Evolutionary conservation across 2,888 invertebrate species (phyloP).

Genomic region (Pachliopta kotzebuea): DNA sequence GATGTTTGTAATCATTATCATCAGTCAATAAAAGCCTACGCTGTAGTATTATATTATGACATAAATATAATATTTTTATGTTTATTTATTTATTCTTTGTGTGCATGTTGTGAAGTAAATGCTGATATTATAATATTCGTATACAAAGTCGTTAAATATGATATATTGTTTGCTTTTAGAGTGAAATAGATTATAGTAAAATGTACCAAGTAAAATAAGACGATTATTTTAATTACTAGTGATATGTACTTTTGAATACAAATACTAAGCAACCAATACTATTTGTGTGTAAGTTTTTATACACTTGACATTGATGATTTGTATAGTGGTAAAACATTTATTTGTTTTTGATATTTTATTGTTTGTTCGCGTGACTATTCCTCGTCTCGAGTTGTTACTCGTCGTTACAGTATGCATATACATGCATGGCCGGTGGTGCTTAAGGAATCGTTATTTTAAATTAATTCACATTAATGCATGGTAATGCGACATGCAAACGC

Average conservation of each 20-base stretch:
- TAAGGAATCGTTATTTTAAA: conserved; percentile 2
- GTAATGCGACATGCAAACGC: neutral
- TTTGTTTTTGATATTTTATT: conserved; percentile 13
- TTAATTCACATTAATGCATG: conserved; percentile 1
- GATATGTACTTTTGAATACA: too few relatives aligned
- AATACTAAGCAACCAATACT: too few relatives aligned
- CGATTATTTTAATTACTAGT: too few relatives aligned
- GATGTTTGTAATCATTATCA: neutral
- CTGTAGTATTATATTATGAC: too few relatives aligned
- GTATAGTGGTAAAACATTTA: conserved; percentile 1
- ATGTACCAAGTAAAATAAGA: too few relatives aligned
- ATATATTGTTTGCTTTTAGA: too few relatives aligned
- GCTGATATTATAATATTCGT: too few relatives aligned
- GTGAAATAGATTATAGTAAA: too few relatives aligned
- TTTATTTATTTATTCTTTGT: too few relatives aligned
- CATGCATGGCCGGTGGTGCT: conserved; percentile 1
- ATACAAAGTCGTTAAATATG: too few relatives aligned
- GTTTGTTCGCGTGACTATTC: conserved; percentile 13
- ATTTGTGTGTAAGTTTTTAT: neutral
- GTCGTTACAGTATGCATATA: neutral
- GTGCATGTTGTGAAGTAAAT: too few relatives aligned
- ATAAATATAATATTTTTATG: neutral
- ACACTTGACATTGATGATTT: neutral
- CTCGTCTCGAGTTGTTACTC: conserved; percentile 2
- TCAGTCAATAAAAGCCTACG: too few relatives aligned